Conservation (phyloP, 1,140 invertebrate genomes). For the Drosophila pectinifera region DNA sequence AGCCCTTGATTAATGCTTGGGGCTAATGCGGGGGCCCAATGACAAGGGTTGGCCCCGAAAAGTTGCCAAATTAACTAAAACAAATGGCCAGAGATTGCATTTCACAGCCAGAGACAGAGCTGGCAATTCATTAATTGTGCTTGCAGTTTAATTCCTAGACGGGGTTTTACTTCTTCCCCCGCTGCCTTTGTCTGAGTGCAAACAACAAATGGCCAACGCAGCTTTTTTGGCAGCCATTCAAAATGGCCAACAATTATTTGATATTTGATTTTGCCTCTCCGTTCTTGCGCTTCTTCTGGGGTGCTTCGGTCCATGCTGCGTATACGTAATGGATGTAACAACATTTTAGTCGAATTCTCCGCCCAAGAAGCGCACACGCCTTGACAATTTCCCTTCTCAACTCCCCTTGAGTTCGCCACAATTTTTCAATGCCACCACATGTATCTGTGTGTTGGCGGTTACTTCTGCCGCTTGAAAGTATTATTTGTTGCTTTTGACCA, state of each 20-base stretch:
- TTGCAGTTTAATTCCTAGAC: constrained; percentile 30
- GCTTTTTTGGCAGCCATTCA: constrained; percentile 64
- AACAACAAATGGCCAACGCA: constrained; percentile 52
- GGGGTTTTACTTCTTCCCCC: background rate
- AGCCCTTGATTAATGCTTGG: constrained; percentile 39
- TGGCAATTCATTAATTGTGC: constrained; percentile 40
- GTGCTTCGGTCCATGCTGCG: constrained; percentile 35
- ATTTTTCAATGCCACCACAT: constrained; percentile 43
- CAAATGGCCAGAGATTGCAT: constrained; percentile 49
- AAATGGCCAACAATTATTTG: constrained; percentile 68
- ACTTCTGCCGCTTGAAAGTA: constrained; percentile 27
- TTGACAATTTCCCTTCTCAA: constrained; percentile 41
- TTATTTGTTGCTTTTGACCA: constrained; percentile 49
- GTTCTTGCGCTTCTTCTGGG: background rate
- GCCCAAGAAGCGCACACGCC: constrained; percentile 26
- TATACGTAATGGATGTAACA: constrained; percentile 57
- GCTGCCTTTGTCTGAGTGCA: background rate
- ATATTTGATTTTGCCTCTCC: constrained; percentile 52
- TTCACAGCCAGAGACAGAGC: constrained; percentile 10
- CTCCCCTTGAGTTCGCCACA: constrained; percentile 31
- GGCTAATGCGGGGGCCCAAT: constrained; percentile 4
- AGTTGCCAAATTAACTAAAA: constrained; percentile 52
- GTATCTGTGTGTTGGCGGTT: constrained; percentile 5
- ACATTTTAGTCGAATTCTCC: constrained; percentile 19
- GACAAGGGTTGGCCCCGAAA: constrained; percentile 35